Evolutionary conservation across 2,797 vertebrate genomes (phyloP), one percentile per base, ranked within the genome.

Genomic region (Pseudochaenichthys georgianus): DNA sequence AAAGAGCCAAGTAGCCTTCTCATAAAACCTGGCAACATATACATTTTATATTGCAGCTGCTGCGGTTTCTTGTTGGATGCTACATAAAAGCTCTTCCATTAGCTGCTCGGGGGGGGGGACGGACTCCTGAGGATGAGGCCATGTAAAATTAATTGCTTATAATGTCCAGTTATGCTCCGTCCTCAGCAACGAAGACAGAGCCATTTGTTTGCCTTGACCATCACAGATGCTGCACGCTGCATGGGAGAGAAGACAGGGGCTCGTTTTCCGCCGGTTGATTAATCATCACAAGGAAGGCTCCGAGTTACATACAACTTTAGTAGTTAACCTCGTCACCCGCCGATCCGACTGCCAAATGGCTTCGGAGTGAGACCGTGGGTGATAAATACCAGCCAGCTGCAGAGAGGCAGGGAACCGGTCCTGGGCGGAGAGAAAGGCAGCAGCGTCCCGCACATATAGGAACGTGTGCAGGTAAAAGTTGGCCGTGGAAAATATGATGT

Each of bases 251-350:
- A 89, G 91, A 91, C 91, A 82, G 91, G 93, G 87, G 94, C 87
- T 94, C 89, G 92, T 94, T 75, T 88, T 91, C 92, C 89, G 94
- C 95, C 88, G 93, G 93, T 95, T 97, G 96, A 98, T 98, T 98
- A 98, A 97, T 97, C 96, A 96, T 95, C 91, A 70, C 66, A 87
- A 93, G 91, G 88, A 90, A 95, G 90, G 91, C 95, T 96, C 95
- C 95, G 94, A 97, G 95, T 97, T 97, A 96, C 93, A 95, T 93
- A 96, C 95, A 96, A 96, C 96, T 98, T 96, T 67, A 95, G 96
- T 95, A 98, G 96, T 98, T 98, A 98, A 98, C 97, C 97, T 94
- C 88, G 62, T 94, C 95, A 97, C 97, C 97, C 95, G 85, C 93
- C 91, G 92, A 95, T 95, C 94, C 89, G 91, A 94, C 94, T 95